These are phyloP conservation scores for Choloepus didactylus DNA, from an alignment of 2,797 vertebrate species.

Conservation along the genomic window DNA sequence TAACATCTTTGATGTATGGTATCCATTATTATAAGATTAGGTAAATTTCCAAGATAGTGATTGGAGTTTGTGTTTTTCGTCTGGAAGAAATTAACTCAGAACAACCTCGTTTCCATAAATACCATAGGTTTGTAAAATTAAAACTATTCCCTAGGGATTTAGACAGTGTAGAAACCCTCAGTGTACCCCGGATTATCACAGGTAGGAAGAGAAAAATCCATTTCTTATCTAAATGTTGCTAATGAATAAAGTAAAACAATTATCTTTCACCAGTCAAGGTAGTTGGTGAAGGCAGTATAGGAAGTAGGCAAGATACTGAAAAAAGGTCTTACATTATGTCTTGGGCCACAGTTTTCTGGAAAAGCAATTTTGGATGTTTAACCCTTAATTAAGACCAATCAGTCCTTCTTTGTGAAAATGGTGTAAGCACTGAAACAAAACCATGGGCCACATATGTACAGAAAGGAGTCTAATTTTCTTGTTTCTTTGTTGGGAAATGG, in stretches of 20 bases:
- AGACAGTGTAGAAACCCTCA: background rate
- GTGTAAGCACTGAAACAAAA: background rate
- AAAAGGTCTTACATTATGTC: background rate
- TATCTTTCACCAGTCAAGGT: background rate
- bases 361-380: slow-evolving; percentile 18
- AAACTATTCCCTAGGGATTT: slow-evolving; percentile 2
- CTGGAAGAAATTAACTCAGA: background rate
- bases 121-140: background rate
- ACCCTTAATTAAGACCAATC: background rate
- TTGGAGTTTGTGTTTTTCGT: background rate
- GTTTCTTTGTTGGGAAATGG: slow-evolving; percentile 36
- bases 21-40: background rate
- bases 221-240: slow-evolving; percentile 41
- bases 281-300: background rate
- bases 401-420: background rate
- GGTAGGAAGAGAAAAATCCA: background rate
- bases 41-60: background rate
- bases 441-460: background rate
- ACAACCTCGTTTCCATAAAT: slow-evolving; percentile 15
- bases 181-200: background rate
- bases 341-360: background rate
- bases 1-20: slow-evolving; percentile 15
- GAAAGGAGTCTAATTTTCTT: background rate
- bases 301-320: background rate
- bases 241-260: background rate